Conservation (phyloP, 1,140 invertebrate genomes). For the Euura saliciscinereae region DNA sequence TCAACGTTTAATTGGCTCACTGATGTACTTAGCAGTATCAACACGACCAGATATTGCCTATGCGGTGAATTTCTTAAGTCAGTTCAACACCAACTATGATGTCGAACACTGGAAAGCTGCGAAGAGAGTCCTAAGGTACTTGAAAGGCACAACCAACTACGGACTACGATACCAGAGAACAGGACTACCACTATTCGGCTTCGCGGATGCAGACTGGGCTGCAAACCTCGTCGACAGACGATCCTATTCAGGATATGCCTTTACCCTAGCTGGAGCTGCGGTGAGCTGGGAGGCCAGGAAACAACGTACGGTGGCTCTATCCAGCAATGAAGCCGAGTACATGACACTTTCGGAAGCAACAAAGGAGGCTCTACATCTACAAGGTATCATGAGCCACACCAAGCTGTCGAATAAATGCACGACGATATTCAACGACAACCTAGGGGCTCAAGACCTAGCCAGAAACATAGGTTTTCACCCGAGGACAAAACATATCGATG, state of each 20-base stretch:
- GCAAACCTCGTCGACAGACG: conserved; percentile 8
- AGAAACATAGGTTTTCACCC: too few species aligned
- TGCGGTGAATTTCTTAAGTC: conserved; percentile 10
- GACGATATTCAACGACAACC: too few species aligned
- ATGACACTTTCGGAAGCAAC: conserved; percentile 2
- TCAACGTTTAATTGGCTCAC: conserved; percentile 33
- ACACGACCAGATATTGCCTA: too few species aligned
- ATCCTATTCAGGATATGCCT: conserved; percentile 12
- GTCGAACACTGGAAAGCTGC: conserved; percentile 27
- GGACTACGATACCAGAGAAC: conserved; percentile 12
- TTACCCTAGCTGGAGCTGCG: conserved; percentile 8
- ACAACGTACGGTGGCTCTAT: background rate
- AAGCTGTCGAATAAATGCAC: too few species aligned
- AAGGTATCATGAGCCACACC: too few species aligned
- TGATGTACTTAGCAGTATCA: too few species aligned
- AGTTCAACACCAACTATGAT: conserved; percentile 31
- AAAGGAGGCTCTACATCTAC: background rate
- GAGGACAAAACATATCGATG: too few species aligned
- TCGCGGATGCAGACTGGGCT: conserved; percentile 23
- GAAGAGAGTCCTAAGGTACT: conserved; percentile 11
- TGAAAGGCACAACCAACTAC: background rate
- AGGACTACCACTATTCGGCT: background rate
- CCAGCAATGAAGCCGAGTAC: background rate
- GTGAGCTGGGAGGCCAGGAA: conserved; percentile 12
- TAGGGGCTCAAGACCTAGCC: too few species aligned